Base-by-base conservation (phyloP, 2,797 vertebrate species). In the Telmatherina bonti region DNA sequence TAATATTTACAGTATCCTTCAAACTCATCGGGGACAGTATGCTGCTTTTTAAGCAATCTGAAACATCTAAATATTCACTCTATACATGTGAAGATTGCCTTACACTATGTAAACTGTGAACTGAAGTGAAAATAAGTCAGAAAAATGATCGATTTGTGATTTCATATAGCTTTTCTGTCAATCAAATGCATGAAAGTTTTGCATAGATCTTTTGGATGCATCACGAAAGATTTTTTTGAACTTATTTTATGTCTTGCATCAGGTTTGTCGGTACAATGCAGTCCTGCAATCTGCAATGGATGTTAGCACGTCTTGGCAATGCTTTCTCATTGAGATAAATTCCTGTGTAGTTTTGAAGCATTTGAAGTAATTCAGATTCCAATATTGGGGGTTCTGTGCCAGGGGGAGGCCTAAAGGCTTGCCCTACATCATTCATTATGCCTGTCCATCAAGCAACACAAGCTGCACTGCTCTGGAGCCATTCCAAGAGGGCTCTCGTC, bases 361-460 rank as follows among this genome's bases (percentile, higher is more conserved):
- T 76, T 74, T 64, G 33, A 82, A 68, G 59, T 76, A 56, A 76
- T 79, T 86, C 68, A 43, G 56, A 65, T 74, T 67, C 73, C 82
- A 67, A 74, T 85, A 76, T 75, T 74, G 55, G 53, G 62, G 53
- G 53, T 73, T 80, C 70, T 69, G 78, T 89, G 87, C 84, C 87
- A 79, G 78, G 73, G 57, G 78, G 85, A 79, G 85, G 86, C 85
- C 85, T 87, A 76, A 89, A 88, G 87, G 85, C 88, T 90, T 87
- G 88, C 88, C 83, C 91, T 90, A 90, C 90, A 91, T 90, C 88
- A 87, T 79, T 78, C 88, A 89, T 87, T 90, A 82, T 90, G 87
- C 88, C 85, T 56, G 80, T 84, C 85, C 88, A 88, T 85, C 81
- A 82, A 86, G 76, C 76, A 82, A 64, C 66, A 79, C 85, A 86